Conservation (phyloP, 2,888 invertebrate species). For the Nysson spinosus region DNA sequence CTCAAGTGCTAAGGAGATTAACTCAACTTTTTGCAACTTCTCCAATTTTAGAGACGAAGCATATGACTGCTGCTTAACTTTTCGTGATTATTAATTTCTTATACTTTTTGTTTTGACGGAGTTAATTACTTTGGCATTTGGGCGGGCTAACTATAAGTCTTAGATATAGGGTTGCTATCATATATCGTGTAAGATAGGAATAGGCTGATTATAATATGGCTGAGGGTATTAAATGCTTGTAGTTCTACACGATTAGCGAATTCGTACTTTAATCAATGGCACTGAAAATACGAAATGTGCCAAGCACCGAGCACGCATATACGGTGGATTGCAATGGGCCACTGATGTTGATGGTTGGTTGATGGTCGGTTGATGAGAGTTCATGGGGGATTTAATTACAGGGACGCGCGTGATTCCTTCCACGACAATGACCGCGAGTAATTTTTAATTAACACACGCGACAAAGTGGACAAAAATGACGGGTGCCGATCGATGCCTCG, state of each 20-base stretch:
- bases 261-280: background rate
- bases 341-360: conserved; percentile 44
- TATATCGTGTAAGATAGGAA: no score
- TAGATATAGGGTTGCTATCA: no score
- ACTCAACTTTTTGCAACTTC: no score
- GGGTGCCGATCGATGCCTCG: conserved; percentile 56
- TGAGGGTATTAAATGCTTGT: no score
- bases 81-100: no score
- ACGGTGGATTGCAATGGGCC: conserved; percentile 13
- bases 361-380: conserved; percentile 49
- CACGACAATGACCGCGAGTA: conserved; percentile 65
- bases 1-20: no score
- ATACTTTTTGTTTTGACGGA: no score
- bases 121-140: no score
- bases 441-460: conserved; percentile 70
- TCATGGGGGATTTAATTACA: conserved; percentile 68
- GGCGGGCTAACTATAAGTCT: no score
- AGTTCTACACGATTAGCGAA: conserved; percentile 33
- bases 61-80: no score
- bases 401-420: conserved; percentile 56
- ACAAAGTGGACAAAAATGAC: conserved; percentile 62
- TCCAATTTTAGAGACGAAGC: no score
- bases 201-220: no score
- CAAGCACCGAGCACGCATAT: conserved; percentile 18
- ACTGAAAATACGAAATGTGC: conserved; percentile 31